Conservation (phyloP, 2,888 invertebrate species). For the Chrysolina oricalcia region DNA sequence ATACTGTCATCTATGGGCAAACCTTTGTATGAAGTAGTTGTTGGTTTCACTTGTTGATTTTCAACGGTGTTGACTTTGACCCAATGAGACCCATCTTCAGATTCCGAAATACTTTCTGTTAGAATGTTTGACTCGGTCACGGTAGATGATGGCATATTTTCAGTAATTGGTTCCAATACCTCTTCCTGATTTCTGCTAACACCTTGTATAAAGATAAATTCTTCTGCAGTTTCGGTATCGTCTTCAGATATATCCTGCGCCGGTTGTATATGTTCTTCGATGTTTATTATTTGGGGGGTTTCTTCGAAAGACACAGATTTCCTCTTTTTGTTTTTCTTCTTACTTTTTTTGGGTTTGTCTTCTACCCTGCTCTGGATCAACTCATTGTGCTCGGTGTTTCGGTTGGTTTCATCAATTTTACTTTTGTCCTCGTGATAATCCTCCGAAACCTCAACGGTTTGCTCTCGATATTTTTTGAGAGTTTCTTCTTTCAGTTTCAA, state of each 20-base stretch:
- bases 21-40: slow-evolving; percentile 51
- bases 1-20: slow-evolving; percentile 58
- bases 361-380: slow-evolving; percentile 29
- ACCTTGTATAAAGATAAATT: slow-evolving; percentile 60
- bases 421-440: background rate
- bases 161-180: slow-evolving; percentile 17
- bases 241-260: slow-evolving; percentile 49
- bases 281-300: slow-evolving; percentile 63
- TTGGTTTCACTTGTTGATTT: background rate
- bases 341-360: slow-evolving; percentile 48
- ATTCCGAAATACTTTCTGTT: slow-evolving; percentile 11
- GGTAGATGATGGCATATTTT: background rate
- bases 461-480: slow-evolving; percentile 40
- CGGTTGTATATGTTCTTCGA: slow-evolving; percentile 45
- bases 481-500: slow-evolving; percentile 45
- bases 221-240: slow-evolving; percentile 58
- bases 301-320: slow-evolving; percentile 68
- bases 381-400: slow-evolving; percentile 21
- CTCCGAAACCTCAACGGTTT: slow-evolving; percentile 25
- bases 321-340: slow-evolving; percentile 59
- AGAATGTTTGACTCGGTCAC: background rate
- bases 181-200: slow-evolving; percentile 27
- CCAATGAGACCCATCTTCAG: slow-evolving; percentile 25
- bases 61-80: background rate
- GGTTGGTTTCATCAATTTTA: background rate